phyloP scores from a whole-genome alignment of 2,113 vertebrate species.

The Ceyx melanurus region DNA sequence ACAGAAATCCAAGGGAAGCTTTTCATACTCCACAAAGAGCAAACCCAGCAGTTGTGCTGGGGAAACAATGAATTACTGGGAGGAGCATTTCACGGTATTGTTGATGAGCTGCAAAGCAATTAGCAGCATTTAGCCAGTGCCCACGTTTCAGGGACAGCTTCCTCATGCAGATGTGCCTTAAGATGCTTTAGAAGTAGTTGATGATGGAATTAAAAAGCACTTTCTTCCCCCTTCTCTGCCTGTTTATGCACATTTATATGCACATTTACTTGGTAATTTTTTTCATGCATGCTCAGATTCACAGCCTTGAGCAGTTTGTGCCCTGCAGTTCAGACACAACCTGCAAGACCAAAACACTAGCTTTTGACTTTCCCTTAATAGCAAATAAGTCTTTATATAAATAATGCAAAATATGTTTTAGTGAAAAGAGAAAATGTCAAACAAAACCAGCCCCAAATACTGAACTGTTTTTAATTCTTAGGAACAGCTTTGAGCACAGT shows the following conservation, averaged over 20 bases:
- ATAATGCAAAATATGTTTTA: neutral
- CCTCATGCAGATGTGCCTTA: neutral
- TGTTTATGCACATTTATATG: neutral
- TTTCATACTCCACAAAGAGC: neutral
- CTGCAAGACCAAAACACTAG: neutral
- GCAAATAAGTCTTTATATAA: neutral
- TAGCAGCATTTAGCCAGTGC: neutral
- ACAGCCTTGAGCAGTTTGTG: neutral
- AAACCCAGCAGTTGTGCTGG: neutral
- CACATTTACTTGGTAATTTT: neutral
- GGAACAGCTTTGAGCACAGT: neutral
- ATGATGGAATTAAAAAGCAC: neutral
- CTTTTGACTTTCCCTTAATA: neutral
- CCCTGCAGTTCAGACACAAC: neutral
- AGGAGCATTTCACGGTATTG: neutral
- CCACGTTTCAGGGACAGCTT: neutral
- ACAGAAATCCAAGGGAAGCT: neutral
- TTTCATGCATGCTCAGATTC: neutral
- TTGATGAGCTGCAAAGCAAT: neutral
- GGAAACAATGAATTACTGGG: neutral
- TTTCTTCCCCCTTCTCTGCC: neutral
- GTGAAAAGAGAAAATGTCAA: neutral
- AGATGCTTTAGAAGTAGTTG: neutral
- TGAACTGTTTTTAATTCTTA: neutral
- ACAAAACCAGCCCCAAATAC: neutral